Evolutionary conservation across 2,797 vertebrate species (phyloP).

Genomic region (Falco berigora): DNA sequence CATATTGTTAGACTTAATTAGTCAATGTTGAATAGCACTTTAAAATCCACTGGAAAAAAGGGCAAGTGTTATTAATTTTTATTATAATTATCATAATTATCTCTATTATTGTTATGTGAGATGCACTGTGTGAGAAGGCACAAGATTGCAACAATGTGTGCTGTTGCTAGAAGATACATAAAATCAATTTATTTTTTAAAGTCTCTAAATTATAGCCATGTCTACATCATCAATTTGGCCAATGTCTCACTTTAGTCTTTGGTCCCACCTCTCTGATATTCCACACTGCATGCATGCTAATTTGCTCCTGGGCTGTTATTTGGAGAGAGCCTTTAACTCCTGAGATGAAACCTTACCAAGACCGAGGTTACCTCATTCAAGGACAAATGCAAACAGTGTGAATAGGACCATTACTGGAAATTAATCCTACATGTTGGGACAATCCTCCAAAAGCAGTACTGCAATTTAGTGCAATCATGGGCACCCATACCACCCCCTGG

Average conservation of each 20-base stretch:
- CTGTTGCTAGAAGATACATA: background rate
- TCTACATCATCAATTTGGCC: background rate
- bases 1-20: constrained; percentile 42
- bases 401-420: background rate
- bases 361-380: background rate
- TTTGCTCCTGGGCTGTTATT: background rate
- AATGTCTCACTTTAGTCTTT: background rate
- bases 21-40: constrained; percentile 42
- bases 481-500: background rate
- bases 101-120: constrained; percentile 16
- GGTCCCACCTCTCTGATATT: background rate
- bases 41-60: constrained; percentile 24
- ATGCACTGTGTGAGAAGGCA: constrained; percentile 5
- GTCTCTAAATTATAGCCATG: background rate
- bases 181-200: background rate
- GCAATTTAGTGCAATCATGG: background rate
- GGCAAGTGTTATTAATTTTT: constrained; percentile 55
- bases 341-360: background rate
- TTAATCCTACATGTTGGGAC: background rate
- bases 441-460: background rate
- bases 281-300: background rate
- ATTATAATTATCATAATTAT: constrained; percentile 51
- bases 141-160: background rate
- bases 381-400: background rate
- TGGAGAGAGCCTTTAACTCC: background rate